Conservation (phyloP, 2,888 invertebrate species). For the Herminia tarsipennalis region DNA sequence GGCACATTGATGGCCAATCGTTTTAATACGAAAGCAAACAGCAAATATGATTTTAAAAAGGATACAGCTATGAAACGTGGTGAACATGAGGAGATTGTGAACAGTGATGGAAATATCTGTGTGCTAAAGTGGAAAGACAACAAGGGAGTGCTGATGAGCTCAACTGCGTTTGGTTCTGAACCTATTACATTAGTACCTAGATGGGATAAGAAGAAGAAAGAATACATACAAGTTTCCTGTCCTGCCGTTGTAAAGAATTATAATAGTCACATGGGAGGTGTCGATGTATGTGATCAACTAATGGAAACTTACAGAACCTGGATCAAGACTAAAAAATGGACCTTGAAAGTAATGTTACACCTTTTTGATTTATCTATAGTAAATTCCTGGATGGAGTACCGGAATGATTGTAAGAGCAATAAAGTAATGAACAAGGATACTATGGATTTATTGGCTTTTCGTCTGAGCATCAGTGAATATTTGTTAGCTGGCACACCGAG, state of each 20-base stretch:
- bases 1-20: too few relatives aligned
- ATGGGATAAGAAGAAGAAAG: too few relatives aligned
- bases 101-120: too few relatives aligned
- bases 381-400: background rate
- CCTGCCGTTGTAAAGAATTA: conserved; percentile 32
- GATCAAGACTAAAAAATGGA: conserved; percentile 39
- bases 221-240: too few relatives aligned
- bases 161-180: too few relatives aligned
- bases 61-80: too few relatives aligned
- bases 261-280: conserved; percentile 43
- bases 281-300: conserved; percentile 35
- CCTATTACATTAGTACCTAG: too few relatives aligned
- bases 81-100: too few relatives aligned
- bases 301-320: conserved; percentile 36
- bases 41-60: too few relatives aligned
- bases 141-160: too few relatives aligned
- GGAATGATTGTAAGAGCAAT: background rate
- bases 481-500: background rate
- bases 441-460: background rate
- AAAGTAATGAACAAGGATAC: background rate
- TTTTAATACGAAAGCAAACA: too few relatives aligned
- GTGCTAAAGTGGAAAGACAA: too few relatives aligned
- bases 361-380: conserved; percentile 12
- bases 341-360: conserved; percentile 21
- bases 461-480: background rate